A percentile compares a stretch with the other conserved stretches of the same genome.
These are phyloP conservation scores for Siderastrea radians DNA, from an alignment of 92 coral and sea anemone species.

Conservation along the genomic window DNA sequence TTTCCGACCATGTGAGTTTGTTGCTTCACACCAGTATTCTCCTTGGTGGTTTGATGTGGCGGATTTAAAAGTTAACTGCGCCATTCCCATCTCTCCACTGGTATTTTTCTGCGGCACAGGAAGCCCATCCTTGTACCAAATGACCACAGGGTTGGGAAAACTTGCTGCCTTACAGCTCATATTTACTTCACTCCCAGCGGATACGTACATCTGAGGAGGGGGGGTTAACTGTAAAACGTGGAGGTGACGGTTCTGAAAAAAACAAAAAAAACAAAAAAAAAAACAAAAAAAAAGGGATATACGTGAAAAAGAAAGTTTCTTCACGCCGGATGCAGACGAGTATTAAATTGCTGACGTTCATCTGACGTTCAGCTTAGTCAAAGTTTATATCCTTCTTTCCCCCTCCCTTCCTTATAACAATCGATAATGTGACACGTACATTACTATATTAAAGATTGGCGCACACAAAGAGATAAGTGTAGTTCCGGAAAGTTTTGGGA, in stretches of 20 bases:
- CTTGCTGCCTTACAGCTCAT: conserved; percentile 15
- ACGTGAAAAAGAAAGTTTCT: no score
- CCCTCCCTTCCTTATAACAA: no score
- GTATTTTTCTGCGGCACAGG: background rate
- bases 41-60: conserved; percentile 34
- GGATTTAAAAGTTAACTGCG: conserved; percentile 20
- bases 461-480: no score
- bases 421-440: no score
- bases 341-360: no score
- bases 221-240: background rate
- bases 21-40: conserved; percentile 63
- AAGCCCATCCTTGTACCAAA: conserved; percentile 32
- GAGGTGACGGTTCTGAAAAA: conserved; percentile 13
- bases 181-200: background rate
- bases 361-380: no score
- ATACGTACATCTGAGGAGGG: background rate
- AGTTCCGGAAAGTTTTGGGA: no score
- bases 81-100: background rate
- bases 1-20: conserved; percentile 31
- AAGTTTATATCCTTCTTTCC: no score
- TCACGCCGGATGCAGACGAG: no score
- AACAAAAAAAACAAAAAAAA: background rate
- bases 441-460: no score
- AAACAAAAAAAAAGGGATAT: background rate
- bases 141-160: conserved; percentile 13